Percentiles rank a stretch among this genome's conserved stretches.
Conservation (phyloP, 2,113 vertebrate species). For the Tursiops truncatus region DNA sequence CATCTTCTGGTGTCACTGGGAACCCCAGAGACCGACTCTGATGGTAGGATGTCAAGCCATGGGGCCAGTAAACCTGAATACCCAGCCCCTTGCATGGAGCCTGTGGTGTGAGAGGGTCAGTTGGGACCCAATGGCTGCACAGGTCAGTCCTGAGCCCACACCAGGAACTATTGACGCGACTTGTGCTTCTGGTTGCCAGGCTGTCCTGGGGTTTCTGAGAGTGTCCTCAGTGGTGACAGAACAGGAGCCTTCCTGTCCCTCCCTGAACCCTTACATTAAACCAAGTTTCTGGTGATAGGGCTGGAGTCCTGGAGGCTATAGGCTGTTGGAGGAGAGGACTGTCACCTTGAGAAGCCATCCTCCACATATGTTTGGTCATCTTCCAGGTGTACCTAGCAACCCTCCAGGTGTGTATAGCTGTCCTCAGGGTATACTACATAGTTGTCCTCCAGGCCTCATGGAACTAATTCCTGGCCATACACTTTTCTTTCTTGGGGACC, state of each 20-base stretch:
- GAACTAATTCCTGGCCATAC: background rate
- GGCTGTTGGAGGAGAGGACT: background rate
- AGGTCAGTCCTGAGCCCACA: background rate
- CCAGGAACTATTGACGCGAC: background rate
- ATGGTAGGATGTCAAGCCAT: background rate
- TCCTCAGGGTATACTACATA: too few species aligned
- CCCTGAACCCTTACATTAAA: background rate
- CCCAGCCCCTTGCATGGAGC: background rate
- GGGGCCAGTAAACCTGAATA: background rate
- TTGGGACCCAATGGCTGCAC: fast-evolving
- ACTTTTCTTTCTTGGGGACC: background rate
- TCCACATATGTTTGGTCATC: background rate
- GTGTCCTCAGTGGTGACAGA: background rate
- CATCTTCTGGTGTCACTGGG: background rate
- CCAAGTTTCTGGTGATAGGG: background rate
- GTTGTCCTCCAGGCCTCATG: background rate
- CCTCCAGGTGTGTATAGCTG: background rate
- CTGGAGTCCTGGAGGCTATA: background rate
- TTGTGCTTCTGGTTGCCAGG: background rate
- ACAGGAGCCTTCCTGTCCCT: background rate
- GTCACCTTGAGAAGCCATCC: background rate
- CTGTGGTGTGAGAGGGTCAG: background rate
- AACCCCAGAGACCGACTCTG: constrained; percentile 11
- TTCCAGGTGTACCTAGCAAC: background rate
- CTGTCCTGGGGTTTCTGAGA: background rate